Percentiles rank a stretch among this genome's conserved stretches.
Conservation (phyloP, 2,888 invertebrate species). For the Callinectes sapidus region DNA sequence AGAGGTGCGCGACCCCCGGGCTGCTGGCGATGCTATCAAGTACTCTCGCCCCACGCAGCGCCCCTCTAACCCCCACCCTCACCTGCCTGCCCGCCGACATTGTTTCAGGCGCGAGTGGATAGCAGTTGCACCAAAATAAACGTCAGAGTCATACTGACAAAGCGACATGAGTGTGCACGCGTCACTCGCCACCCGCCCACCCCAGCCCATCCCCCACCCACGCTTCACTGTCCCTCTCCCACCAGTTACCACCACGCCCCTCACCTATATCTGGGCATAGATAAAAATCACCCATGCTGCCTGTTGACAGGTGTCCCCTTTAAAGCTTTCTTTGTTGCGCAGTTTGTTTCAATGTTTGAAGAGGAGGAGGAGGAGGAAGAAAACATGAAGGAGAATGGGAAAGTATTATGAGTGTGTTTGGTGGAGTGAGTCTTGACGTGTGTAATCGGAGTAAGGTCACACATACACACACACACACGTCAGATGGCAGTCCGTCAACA, state of each 20-base stretch:
- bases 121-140: constrained; percentile 33
- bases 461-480: constrained; percentile 20
- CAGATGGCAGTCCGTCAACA: not conserved
- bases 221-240: not conserved
- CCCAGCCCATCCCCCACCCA: not conserved
- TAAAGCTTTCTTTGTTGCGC: not conserved
- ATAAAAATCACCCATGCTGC: not conserved
- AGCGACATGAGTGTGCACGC: not conserved
- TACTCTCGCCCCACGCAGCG: not conserved
- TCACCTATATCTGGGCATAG: not conserved
- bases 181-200: not conserved
- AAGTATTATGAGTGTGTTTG: constrained; percentile 40
- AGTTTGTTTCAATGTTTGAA: not conserved
- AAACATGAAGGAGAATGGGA: not conserved
- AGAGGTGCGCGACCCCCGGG: not conserved
- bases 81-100: not conserved
- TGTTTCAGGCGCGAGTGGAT: constrained; percentile 24
- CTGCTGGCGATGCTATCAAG: not conserved
- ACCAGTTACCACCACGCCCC: not conserved
- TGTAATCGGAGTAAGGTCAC: not conserved
- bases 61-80: not conserved
- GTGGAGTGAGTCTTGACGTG: constrained; percentile 6
- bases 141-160: constrained; percentile 2
- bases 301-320: not conserved
- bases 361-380: not conserved